Conservation (phyloP, 2,888 invertebrate genomes). For the Meteorus cinctellus region DNA sequence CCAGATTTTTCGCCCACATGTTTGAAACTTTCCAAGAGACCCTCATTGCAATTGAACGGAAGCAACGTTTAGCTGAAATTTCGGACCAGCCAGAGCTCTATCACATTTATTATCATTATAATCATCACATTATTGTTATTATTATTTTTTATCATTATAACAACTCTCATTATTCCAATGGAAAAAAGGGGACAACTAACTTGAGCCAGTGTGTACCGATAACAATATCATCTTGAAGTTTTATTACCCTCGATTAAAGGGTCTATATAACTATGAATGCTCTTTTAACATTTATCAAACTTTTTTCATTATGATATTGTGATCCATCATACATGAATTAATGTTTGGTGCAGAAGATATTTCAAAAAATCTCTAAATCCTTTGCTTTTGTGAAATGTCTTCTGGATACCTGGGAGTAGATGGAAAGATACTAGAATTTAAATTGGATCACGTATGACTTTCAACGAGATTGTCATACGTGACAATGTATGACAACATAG, state of each 20-base stretch:
- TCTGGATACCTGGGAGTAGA: too few species aligned
- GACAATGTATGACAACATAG: too few species aligned
- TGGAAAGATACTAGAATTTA: too few species aligned
- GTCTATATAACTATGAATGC: conserved; percentile 19
- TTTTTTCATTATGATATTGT: too few species aligned
- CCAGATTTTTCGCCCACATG: conserved; percentile 20
- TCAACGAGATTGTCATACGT: too few species aligned
- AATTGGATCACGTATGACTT: too few species aligned
- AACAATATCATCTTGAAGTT: background rate
- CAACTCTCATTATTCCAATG: background rate
- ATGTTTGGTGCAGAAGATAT: too few species aligned
- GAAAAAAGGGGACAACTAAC: conserved; percentile 28
- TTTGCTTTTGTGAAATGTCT: too few species aligned
- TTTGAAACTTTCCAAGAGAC: background rate
- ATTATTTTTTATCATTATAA: conserved; percentile 10
- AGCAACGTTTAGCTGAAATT: conserved; percentile 17
- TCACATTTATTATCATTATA: background rate
- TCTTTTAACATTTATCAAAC: background rate
- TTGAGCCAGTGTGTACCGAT: conserved; percentile 31
- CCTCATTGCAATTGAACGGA: conserved; percentile 21
- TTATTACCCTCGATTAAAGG: background rate
- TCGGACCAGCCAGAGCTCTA: background rate
- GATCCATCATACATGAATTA: too few species aligned
- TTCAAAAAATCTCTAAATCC: too few species aligned
- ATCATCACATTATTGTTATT: conserved; percentile 6